phyloP scores from a whole-genome alignment of 2,888 invertebrate genomes.

The Pterostichus niger region DNA sequence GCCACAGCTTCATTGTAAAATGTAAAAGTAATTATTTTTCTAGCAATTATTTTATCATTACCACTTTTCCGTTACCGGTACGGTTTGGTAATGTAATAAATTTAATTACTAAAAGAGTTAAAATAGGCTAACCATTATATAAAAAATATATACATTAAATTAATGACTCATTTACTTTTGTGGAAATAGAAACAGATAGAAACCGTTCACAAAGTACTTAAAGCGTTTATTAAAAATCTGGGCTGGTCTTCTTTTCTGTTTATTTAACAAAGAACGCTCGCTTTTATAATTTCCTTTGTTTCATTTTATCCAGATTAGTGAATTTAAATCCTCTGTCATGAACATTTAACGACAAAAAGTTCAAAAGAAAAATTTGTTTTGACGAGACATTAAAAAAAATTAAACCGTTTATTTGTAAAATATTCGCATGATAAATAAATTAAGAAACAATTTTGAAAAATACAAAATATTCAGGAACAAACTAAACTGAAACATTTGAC shows the following conservation, averaged over 20 bases:
- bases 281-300: conserved; percentile 66
- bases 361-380: conserved; percentile 59
- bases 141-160: no score
- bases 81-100: no score
- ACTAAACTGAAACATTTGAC: no score
- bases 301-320: conserved; percentile 63
- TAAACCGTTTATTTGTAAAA: conserved; percentile 25
- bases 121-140: no score
- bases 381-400: conserved; percentile 45
- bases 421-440: not conserved
- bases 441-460: no score
- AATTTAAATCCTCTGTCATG: conserved; percentile 64
- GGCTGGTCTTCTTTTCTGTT: conserved; percentile 57
- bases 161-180: not conserved
- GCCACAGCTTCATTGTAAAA: no score
- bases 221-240: conserved; percentile 52
- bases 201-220: conserved; percentile 58
- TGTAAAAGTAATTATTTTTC: no score
- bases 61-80: no score
- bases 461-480: no score
- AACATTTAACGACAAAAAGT: conserved; percentile 63
- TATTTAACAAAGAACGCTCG: conserved; percentile 65
- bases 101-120: no score
- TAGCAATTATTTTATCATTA: no score
- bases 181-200: conserved; percentile 39